Base-by-base conservation (phyloP, 2,888 invertebrate genomes). In the Trilocha varians region DNA sequence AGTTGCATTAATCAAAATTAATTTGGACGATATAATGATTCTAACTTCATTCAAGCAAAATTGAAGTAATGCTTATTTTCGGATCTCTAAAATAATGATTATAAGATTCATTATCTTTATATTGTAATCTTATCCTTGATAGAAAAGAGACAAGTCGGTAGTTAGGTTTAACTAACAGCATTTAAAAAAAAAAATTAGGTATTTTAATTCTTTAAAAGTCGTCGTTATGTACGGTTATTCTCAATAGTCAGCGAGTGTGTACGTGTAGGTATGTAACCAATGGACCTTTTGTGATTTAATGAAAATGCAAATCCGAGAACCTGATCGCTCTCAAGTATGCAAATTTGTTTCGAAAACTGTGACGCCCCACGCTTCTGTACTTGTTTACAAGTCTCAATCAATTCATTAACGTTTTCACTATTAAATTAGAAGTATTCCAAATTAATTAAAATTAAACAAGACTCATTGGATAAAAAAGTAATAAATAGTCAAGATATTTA, bases 301-400 rank as follows among this genome's bases (percentile, higher is more conserved):
- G 47, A 50, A 53, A 43, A 57, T 59, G 52, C 44, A 45, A 61
- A 58, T 56, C 47, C 36, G 40, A 49, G 43, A 50, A 54, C 46
- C 36, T 46, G 41, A 44, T 52, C 48, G 47, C 43, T 49, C 40
- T 45, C 42, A 45, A 48, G n/a, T 42, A 58, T 55, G 55, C 45
- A 53, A 52, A 60, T 50, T n/a, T 43, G 43, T 44, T 41, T 49
- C 45, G 14, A 38, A 46, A 49, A 46, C 34, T 34, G 17, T 39
- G 39, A 39, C 39, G 34, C 34, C 39, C 33, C 14, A 17, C 34
- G 39, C 39, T 39, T 39, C 17, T 34, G 16, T 25, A 2, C 25
- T 25, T 25, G 25, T 25, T 13, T 37, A 17, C 13, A 16, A 37
- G 25, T 25, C 11, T 25, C 25, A 25, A 25, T 11, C 6, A 25